phyloP scores from a whole-genome alignment of 2,888 invertebrate species.

The Toxonevra muliebris region DNA sequence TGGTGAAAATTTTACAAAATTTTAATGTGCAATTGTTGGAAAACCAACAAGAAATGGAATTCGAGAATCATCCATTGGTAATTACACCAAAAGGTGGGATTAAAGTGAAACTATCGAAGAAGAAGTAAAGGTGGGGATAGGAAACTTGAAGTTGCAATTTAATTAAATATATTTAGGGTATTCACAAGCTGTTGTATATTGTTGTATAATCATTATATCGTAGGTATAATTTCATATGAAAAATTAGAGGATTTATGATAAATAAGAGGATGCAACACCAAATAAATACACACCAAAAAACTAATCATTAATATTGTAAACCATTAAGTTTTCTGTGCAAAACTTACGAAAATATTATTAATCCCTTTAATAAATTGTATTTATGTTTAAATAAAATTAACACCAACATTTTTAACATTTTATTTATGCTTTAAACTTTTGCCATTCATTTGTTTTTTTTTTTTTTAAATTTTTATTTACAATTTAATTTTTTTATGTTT shows the following conservation, averaged over 20 bases:
- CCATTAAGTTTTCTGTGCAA: neutral
- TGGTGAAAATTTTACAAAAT: conserved; percentile 60
- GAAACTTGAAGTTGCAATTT: neutral
- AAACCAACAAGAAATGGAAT: conserved; percentile 50
- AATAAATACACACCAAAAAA: too few species aligned
- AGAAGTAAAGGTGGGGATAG: neutral
- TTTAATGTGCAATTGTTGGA: conserved; percentile 53
- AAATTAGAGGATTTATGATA: too few species aligned
- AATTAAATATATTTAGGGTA: neutral
- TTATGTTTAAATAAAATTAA: conserved; percentile 12
- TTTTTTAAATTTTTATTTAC: neutral
- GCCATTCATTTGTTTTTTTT: neutral
- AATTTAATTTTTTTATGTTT: neutral
- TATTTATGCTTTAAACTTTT: conserved; percentile 3
- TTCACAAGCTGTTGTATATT: too few species aligned
- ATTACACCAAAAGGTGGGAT: conserved; percentile 53
- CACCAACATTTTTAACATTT: conserved; percentile 6
- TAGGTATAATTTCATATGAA: too few species aligned
- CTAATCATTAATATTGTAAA: too few species aligned
- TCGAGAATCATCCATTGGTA: conserved; percentile 46
- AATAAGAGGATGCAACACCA: too few species aligned
- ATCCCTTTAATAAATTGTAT: conserved; percentile 9
- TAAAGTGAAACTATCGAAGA: conserved; percentile 49
- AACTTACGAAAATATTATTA: too few species aligned
- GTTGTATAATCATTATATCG: too few species aligned